Base-by-base conservation (phyloP, 2,797 vertebrate genomes). In the Chromobotia macracanthus region DNA sequence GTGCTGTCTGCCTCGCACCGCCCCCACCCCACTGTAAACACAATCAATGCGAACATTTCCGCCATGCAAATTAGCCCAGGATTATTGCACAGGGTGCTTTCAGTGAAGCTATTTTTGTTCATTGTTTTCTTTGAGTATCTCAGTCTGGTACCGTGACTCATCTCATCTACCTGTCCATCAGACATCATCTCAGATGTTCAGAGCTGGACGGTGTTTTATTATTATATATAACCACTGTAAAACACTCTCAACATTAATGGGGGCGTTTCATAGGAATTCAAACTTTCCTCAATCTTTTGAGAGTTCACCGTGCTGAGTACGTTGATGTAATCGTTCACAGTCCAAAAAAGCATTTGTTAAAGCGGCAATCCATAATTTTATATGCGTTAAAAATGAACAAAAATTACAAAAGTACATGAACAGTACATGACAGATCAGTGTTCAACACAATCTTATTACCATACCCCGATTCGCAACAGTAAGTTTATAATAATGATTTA, bases 11-110 rank as follows among this genome's bases (percentile, higher is more conserved):
- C 68, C 44, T 21, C 11, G 56, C 44, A 44, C 63, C 72, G 67
- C 51, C 21, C 71, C 72, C 5, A 28, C 55, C 58, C 69, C 65
- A 66, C 80, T 79, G 72, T 84, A 84, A 72, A 84, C 65, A 15
- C 44, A 11, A 72, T 79, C 75, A 15, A 83, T 83, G 31, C 2
- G 7, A 65, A 67, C 11, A 21, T 51, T 75, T 70, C 56, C 18
- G 55, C 72, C 66, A 68, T 81, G 72, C 41, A 65, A 56, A 76
- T 55, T 16, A 78, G 55, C n/a, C 10, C 73, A 8, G 41, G 46
- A 67, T 71, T 79, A 79, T 82, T 69, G 72, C 38, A 35, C 67
- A 71, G 60, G 58, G 67, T 53, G 41, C 50, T 64, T 69, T 84
- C 68, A 55, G 28, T 35, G 3, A 3, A 16, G n/a, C 50, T 77